A percentile compares a stretch with the other conserved stretches of the same genome.
phyloP scores from a whole-genome alignment of 2,888 invertebrate genomes.

The Andrena praecox region DNA sequence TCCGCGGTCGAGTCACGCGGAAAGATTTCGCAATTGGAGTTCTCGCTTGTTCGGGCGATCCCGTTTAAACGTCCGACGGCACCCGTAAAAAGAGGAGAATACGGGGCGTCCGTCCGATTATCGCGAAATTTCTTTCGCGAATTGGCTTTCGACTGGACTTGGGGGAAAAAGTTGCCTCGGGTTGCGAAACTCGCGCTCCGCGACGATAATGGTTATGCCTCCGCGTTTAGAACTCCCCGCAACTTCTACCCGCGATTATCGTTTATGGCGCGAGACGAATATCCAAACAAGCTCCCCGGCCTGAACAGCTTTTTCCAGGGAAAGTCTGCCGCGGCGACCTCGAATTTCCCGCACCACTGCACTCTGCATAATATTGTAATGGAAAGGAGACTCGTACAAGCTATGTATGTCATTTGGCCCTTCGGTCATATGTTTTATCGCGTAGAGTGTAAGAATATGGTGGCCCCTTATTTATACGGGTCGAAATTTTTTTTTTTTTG shows the following conservation, averaged over 20 bases:
- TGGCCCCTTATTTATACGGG: no score
- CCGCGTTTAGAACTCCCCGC: conserved; percentile 2
- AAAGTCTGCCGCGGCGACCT: conserved; percentile 10
- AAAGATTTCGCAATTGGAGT: background rate
- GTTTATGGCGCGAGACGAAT: conserved; percentile 57
- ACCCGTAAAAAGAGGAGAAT: background rate
- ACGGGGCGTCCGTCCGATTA: conserved; percentile 23
- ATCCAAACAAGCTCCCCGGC: conserved; percentile 49
- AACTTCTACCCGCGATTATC: conserved; percentile 59
- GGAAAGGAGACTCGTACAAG: background rate
- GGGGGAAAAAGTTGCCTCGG: conserved; percentile 19
- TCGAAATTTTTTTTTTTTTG: no score
- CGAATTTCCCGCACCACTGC: conserved; percentile 19
- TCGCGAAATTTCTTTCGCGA: conserved; percentile 17
- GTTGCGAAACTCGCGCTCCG: conserved; percentile 23
- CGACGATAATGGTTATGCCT: conserved; percentile 39
- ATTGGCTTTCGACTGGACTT: background rate
- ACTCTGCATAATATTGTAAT: background rate
- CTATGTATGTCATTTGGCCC: no score
- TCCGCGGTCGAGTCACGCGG: conserved; percentile 10
- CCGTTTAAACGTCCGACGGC: conserved; percentile 8
- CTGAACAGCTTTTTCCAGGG: background rate
- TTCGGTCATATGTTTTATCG: no score
- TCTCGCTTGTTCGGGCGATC: background rate
- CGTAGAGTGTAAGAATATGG: no score